phyloP scores from a whole-genome alignment of 2,888 invertebrate species.

The Ennomos quercinarius region DNA sequence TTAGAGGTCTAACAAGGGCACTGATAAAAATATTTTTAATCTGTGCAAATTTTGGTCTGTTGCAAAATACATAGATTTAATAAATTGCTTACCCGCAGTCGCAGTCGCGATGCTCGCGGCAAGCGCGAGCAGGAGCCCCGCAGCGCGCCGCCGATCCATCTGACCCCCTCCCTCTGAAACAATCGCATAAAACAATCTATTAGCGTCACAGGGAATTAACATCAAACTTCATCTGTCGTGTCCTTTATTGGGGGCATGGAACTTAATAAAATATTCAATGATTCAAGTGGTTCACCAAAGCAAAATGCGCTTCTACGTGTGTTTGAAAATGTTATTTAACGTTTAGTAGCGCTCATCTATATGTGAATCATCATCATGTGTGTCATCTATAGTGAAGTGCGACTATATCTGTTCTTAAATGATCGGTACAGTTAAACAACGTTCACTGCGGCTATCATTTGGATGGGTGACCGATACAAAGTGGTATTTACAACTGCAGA shows the following conservation, averaged over 20 bases:
- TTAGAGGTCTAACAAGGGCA: too few species aligned
- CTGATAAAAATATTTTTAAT: too few species aligned
- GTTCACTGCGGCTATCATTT: too few species aligned
- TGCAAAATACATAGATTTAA: not conserved
- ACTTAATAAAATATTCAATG: not conserved
- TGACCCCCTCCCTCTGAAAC: conserved; percentile 78
- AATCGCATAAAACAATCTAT: conserved; percentile 63
- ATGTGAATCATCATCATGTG: too few species aligned
- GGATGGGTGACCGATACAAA: too few species aligned
- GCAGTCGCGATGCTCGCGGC: conserved; percentile 80
- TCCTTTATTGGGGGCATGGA: conserved; percentile 15
- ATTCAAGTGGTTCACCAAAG: too few species aligned
- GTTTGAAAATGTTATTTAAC: not conserved
- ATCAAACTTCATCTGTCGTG: conserved; percentile 17
- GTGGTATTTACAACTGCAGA: too few species aligned
- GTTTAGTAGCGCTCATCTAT: too few species aligned
- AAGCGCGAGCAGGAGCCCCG: conserved; percentile 83
- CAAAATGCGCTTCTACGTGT: not conserved
- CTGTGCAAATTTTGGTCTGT: too few species aligned
- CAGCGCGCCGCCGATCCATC: conserved; percentile 83
- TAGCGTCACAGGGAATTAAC: conserved; percentile 20
- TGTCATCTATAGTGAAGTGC: too few species aligned
- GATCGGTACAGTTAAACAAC: too few species aligned
- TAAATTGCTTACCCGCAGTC: conserved; percentile 67
- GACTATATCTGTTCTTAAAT: too few species aligned